These are phyloP conservation scores for Antitype chi DNA, from an alignment of 2,888 invertebrate species.

Conservation along the genomic window DNA sequence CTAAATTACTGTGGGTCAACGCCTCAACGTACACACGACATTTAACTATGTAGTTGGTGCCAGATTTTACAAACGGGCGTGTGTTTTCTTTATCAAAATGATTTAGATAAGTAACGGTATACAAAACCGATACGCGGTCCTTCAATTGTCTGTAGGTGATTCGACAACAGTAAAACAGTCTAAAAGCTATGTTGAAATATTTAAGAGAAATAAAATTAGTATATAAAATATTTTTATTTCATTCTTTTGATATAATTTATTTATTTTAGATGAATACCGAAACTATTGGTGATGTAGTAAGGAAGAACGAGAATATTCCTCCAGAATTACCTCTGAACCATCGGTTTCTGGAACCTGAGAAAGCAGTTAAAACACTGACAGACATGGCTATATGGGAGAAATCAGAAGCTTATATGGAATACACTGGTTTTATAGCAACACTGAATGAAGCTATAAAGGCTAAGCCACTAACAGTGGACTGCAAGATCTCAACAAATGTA, in stretches of 20 bases:
- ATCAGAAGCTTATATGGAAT: constrained; percentile 96
- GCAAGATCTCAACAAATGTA: constrained; percentile 91
- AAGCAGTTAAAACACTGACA: constrained; percentile 91
- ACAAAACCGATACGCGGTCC: background rate
- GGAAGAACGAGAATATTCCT: constrained; percentile 64
- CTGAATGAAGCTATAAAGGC: constrained; percentile 96
- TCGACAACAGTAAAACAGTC: background rate
- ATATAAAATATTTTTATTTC: constrained; percentile 6
- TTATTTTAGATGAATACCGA: constrained; percentile 81
- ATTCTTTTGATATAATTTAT: constrained; percentile 15
- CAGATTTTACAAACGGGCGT: constrained; percentile 14
- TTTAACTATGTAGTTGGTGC: constrained; percentile 9
- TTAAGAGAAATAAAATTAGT: constrained; percentile 1
- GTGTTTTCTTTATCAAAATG: constrained; percentile 36
- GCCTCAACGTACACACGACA: constrained; percentile 52
- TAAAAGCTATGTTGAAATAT: constrained; percentile 18
- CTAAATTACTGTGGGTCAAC: constrained; percentile 71
- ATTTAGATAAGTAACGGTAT: constrained; percentile 37
- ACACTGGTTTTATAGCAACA: constrained; percentile 96
- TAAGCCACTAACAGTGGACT: constrained; percentile 92
- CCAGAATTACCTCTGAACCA: constrained; percentile 89
- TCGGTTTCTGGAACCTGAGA: constrained; percentile 92
- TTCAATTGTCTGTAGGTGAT: background rate
- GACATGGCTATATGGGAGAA: constrained; percentile 96
- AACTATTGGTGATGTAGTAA: constrained; percentile 81